Evolutionary conservation across 2,113 vertebrate genomes (phyloP), one percentile per base, ranked within the genome.

Genomic region (Strix uralensis): DNA sequence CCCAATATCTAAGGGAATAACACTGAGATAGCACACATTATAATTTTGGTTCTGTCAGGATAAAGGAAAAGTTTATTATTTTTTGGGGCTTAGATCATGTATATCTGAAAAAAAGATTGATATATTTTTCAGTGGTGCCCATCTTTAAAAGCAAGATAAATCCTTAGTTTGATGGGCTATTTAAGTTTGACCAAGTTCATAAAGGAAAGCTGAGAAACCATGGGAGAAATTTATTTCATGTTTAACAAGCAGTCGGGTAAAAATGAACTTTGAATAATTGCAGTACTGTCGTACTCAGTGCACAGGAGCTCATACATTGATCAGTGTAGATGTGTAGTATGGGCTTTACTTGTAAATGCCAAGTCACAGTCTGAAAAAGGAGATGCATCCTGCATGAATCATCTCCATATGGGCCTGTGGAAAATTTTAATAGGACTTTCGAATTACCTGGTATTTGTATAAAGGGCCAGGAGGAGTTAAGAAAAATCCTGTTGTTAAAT

Each of bases 281-380:
- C 13, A 32, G 4, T 25, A 29, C 32, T 55, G 36, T 40, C 0
- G 0, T 38, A 7, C 1, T 44, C 8, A 23, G 38, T 40, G 23
- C 15, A 10, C 16, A 55, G 36, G n/a, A 23, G n/a, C 29, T 5
- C 10, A 15, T 32, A 27, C 7, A 27, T 7, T 44, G 40, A 42
- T 44, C 12, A 17, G 17, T 29, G 30, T 16, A 55, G 19, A 38
- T 21, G 7, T 9, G 6, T 3, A 51, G 11, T 11, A 44, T 11
- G 27, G 15, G 2, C 11, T 86, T 80, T 58, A 44, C 7, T 69
- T 66, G 23, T 25, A 40, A 72, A 72, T 72, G 17, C 26, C 13
- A 72, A 61, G 11, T 34, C 19, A n/a, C 9, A 7, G 13, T 34
- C 67, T 86, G 44, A 49, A 72, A 93, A 86, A 52, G 23, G 22